These are phyloP conservation scores for Magallana gigas DNA, from an alignment of 1,140 invertebrate genomes.

Conservation along the genomic window DNA sequence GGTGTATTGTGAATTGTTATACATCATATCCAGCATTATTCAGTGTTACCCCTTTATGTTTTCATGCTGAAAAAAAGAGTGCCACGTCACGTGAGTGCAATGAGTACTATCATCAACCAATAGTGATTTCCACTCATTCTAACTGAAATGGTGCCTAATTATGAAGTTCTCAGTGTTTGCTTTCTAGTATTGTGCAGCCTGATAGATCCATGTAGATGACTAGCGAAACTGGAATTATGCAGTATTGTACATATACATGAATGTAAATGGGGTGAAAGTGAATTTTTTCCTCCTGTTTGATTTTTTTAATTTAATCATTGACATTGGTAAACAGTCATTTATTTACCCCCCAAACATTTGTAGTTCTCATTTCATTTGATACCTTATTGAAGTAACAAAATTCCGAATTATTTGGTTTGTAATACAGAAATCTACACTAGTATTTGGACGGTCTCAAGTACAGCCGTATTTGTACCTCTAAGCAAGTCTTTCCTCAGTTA, in stretches of 20 bases:
- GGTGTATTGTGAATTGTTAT: not conserved
- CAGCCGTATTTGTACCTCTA: not conserved
- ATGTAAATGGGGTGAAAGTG: conserved; percentile 2
- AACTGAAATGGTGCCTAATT: conserved; percentile 11
- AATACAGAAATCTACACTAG: not conserved
- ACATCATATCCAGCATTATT: conserved; percentile 7
- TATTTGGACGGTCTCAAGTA: not conserved
- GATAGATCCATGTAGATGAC: not conserved
- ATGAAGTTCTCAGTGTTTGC: not conserved
- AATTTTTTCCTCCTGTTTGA: conserved; percentile 5
- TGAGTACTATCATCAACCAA: not conserved
- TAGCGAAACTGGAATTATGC: not conserved
- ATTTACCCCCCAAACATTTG: not conserved
- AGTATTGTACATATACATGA: conserved; percentile 21
- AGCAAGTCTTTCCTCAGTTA: not conserved
- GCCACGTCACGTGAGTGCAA: not conserved
- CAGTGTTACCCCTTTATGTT: conserved; percentile 5
- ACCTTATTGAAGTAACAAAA: not conserved
- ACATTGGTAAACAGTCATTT: conserved; percentile 12
- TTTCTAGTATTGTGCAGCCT: not conserved
- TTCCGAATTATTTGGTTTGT: not conserved
- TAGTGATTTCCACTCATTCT: not conserved
- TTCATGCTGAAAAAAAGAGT: not conserved
- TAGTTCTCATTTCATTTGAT: not conserved
- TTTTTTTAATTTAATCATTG: not conserved